Base-by-base conservation (phyloP, 2,113 vertebrate species). In the Strix uralensis region DNA sequence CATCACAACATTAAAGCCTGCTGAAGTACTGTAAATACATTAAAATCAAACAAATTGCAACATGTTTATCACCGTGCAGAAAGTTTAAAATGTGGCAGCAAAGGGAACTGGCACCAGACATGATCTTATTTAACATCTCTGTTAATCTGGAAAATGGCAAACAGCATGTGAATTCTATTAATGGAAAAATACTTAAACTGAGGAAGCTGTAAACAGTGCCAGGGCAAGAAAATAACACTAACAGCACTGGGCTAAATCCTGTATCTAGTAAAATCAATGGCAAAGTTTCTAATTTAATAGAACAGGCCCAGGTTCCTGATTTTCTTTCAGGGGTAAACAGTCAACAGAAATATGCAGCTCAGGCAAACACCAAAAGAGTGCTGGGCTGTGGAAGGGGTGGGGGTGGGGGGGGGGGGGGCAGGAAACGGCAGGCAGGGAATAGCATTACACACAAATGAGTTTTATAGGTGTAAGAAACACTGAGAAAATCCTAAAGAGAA, bases 121-220 rank as follows among this genome's bases (percentile, higher is more conserved):
- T 7, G 10, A 87, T 29, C 80, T 92, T 71, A 77, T 83, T 96
- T 91, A 97, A 87, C 23, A 89, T 59, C 32, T 74, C 29, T 5
- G 5, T 82, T 94, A 66, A 93, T 82, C 54, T 88, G 49, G 34
- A 88, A 89, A 90, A 82, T 7, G 36, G 79, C 29, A 81, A 91
- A 73, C 15, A 55, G 58, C 29, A 77, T 19, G 36, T 61, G 32
- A 92, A 90, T 44, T 79, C 59, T 92, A 67, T 86, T 88, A 91
- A 40, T 13, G 73, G 52, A 94, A 91, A 88, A 92, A 77, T 40
- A 84, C 54, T 72, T 93, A 29, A 47, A 91, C 30, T 36, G 46
- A 59, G 15, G 54, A 67, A 90, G 40, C 25, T 75, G 67, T 40
- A 52, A 93, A 91, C 22, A 91, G n/a, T 27, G 29, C 18, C 65